Evolutionary conservation across 2,888 invertebrate species (phyloP), one percentile per base, ranked within the genome.

Genomic region (Tenthredo scrophulariae): DNA sequence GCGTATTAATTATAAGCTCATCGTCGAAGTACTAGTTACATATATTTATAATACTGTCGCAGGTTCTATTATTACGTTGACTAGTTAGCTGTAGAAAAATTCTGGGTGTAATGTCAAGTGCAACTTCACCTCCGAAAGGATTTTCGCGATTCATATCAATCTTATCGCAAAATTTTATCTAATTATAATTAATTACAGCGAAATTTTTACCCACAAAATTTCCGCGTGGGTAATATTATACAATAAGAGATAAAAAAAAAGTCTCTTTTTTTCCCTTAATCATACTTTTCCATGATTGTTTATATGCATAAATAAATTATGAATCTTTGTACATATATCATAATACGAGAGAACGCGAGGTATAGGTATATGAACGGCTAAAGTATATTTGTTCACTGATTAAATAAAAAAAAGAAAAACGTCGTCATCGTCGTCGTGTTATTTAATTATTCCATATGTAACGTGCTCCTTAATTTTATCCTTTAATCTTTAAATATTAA

Each of bases 1-100:
- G 87, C 86, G 87, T 87, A 85, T 82, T 86, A 88, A 88, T 87
- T 85, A 84, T 86, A 79, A 86, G 72, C 74, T 83, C 40, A 84
- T 82, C 54, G 26, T 7, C 70, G 29, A 67, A 15, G 22, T 84
- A 40, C 29, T 26, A 26, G 26, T 62, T 37, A 72, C 62, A 15
- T 67, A 67, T 33, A 67, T 26, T 15, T 33, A 29, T 33, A 6
- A 13, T 33, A 62, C 67, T 67, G 29, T 15, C 67, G 29, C 26
- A 33, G 5, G 33, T 67, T 67, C 33, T 15, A 54, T 54, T 33
- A 67, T 67, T 67, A 33, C 33, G 67, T 33, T 13, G 67, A 67
- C 67, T 18, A 18, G 6, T 62, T 26, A 62, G 13, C 62, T 26
- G 18, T 18, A 13, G 58, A 1, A 46, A 46, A 46, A 46, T 62